A percentile compares a stretch with the other conserved stretches of the same genome.
phyloP scores from a whole-genome alignment of 2,888 invertebrate species.

The Hydrotaea diabolus region DNA sequence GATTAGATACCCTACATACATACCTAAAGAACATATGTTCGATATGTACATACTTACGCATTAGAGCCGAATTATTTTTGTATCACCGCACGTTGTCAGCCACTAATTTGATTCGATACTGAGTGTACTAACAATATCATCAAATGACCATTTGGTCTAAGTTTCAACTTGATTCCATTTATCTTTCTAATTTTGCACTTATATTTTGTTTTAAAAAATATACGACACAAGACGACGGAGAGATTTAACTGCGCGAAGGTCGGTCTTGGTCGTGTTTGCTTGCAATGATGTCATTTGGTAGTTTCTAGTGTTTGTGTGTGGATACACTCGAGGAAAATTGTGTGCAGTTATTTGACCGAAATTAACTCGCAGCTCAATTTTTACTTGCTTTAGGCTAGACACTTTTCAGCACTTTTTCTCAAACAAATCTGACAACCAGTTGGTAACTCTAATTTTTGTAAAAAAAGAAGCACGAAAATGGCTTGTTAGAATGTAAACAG shows the following conservation, averaged over 20 bases:
- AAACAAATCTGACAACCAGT: too few species aligned
- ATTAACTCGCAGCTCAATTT: too few species aligned
- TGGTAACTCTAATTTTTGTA: too few species aligned
- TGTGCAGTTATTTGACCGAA: too few species aligned
- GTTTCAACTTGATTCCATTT: background rate
- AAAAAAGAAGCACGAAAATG: too few species aligned
- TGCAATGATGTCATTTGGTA: conserved; percentile 68
- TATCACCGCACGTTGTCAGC: background rate
- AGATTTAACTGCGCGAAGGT: conserved; percentile 58
- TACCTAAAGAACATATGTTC: too few species aligned
- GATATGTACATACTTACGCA: conserved; percentile 4
- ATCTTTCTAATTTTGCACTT: background rate
- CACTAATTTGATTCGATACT: background rate
- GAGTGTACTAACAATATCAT: too few species aligned
- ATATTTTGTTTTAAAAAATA: conserved; percentile 1
- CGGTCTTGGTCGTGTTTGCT: conserved; percentile 66
- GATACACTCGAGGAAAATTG: background rate
- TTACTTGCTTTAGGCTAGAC: too few species aligned
- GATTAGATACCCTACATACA: conserved; percentile 3
- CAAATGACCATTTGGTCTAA: background rate
- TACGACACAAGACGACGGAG: conserved; percentile 35
- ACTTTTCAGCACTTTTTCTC: too few species aligned
- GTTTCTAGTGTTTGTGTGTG: conserved; percentile 31
- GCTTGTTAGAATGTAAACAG: too few species aligned
- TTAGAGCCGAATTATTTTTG: background rate